Base-by-base conservation (phyloP, 2,797 vertebrate species). In the Sandelia bainsii region DNA sequence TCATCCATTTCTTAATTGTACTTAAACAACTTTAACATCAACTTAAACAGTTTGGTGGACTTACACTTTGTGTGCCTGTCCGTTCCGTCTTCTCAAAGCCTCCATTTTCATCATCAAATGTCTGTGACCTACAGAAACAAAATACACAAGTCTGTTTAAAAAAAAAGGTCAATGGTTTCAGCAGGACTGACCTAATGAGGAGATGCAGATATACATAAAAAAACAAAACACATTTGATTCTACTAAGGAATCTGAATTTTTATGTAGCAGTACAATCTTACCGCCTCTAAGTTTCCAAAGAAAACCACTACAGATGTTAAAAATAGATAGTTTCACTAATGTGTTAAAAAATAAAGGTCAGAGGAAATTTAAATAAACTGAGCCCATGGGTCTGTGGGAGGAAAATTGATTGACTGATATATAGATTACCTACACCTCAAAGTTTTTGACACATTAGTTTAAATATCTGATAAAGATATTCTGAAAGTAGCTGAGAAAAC, bases 71-170 rank as follows among this genome's bases (percentile, higher is more conserved):
- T 10, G 87, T 80, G 73, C 91, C 85, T 0, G 78, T 70, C 72
- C 86, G 57, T 23, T 93, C 92, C 0, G 86, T 91, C 77, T 68
- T 82, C 60, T 91, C 90, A 1, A 78, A 44, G 49, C 8, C 10
- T 75, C 49, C 81, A 57, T n/a, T 77, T 53, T 92, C 87, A 5
- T 77, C 69, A 5, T 95, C 94, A 0, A 93, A 93, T 0, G 95
- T 96, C 73, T 94, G 85, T 0, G 95, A 95, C 72, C 96, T 96
- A 89, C n/a, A 0, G 13, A 56, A 19, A 78, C 3, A 59, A 66
- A 72, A 10, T 50, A 20, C 9, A 39, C 3, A 50, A n/a, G 44
- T 60, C 2, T 57, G 14, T 25, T 69, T 23, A 52, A 22, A 19
- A 51, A 8, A 57, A 37, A n/a, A n/a, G n/a, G 25, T 40, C 6